phyloP scores from a whole-genome alignment of 2,888 invertebrate genomes.

The Mimas tiliae region DNA sequence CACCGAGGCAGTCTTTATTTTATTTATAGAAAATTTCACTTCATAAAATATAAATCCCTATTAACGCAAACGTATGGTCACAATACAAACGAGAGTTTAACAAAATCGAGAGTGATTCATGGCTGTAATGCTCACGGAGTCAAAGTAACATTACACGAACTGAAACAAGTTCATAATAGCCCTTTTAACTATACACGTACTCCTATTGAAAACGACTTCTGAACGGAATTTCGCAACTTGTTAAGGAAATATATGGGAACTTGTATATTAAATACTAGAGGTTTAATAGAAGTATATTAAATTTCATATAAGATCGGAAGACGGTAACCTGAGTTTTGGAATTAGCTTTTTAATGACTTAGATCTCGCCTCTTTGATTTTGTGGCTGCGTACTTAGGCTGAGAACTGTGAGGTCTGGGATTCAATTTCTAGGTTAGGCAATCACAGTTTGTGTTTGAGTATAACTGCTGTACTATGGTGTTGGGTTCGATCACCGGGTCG shows the following conservation, averaged over 20 bases:
- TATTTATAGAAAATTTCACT: background rate
- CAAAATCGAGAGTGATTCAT: constrained; percentile 31
- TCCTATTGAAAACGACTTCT: constrained; percentile 6
- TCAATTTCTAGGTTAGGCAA: too few species aligned
- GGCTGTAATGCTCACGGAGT: constrained; percentile 24
- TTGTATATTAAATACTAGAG: background rate
- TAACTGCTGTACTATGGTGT: too few species aligned
- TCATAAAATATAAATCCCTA: background rate
- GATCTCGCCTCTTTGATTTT: too few species aligned
- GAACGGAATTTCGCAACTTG: background rate
- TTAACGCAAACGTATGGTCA: background rate
- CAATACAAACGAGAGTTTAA: constrained; percentile 13
- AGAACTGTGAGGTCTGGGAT: too few species aligned
- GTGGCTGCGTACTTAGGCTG: too few species aligned
- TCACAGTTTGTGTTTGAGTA: too few species aligned
- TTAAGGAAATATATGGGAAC: background rate
- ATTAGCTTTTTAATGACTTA: too few species aligned
- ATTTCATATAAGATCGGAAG: too few species aligned
- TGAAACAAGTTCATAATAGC: constrained; percentile 27
- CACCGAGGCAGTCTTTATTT: background rate
- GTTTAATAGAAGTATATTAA: too few species aligned
- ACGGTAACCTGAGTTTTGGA: too few species aligned
- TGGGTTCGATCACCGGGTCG: too few species aligned
- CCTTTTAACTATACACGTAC: constrained; percentile 24
- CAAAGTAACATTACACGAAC: constrained; percentile 23